Base-by-base conservation (phyloP, 2,797 vertebrate genomes). In the Microctenopoma lineatum region DNA sequence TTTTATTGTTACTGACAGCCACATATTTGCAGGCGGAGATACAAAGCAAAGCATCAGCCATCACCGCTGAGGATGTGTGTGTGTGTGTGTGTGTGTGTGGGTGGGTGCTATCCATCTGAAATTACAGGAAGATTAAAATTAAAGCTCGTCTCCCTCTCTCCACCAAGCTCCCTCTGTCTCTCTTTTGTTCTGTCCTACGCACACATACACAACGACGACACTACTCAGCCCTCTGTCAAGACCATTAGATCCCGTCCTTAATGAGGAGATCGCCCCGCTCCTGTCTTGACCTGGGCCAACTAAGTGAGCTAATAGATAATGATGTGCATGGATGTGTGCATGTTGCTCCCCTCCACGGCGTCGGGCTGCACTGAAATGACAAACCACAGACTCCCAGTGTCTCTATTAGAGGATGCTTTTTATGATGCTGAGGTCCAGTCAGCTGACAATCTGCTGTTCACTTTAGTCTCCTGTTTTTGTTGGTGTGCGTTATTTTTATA, bases 21-120 rank as follows among this genome's bases (percentile, higher is more conserved):
- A 76, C 77, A 84, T 80, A 88, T 88, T 87, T 89, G 84, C 82
- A 83, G 84, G 86, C 83, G 84, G 87, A 74, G 79, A 85, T 78
- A 75, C 83, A 85, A 87, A 70, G 83, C 78, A 69, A 60, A 0
- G 59, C 67, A 67, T 73, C 66, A 65, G 66, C 75, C 77, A 59
- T 81, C 71, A 68, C 72, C 45, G 10, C 47, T 55, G 52, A 39
- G n/a, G 21, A 21, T 21, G 21, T 75, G 53, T 69, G 56, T 36
- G 11, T 68, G 61, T 57, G 66, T 51, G 58, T 56, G 55, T 54
- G 70, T 58, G 15, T 66, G 69, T 29, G 73, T 75, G 80, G 25
- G 83, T 62, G 80, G 64, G 75, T 73, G 64, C 73, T 59, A 77
- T 80, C 76, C 78, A 68, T 86, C 68, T 81, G 73, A 86, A 87